Base-by-base conservation (phyloP, 2,888 invertebrate genomes). In the Coleophora deauratella region DNA sequence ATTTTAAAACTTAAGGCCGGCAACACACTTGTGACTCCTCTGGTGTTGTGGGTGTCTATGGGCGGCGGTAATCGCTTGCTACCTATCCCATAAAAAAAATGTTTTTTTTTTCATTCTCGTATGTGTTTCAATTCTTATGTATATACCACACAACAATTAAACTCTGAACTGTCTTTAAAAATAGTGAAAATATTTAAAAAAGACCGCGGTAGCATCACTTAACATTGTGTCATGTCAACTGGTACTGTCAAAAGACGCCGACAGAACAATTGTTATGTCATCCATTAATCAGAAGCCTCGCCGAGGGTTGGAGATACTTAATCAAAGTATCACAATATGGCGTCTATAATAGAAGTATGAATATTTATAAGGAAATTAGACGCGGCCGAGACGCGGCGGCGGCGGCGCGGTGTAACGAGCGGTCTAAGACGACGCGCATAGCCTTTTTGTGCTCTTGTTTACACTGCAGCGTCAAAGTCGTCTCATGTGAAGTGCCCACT, bases 311-410 rank as follows among this genome's bases (percentile, higher is more conserved):
- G 46, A 61, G 73, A 70, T 70, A 74, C 76, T 82, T 81, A 77
- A 82, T 82, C 82, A 82, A 80, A 80, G 80, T 77, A 80, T 80
- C 80, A 79, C 79, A 72, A 76, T 77, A 74, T 72, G 66, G 59
- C 62, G 63, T 62, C 63, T 67, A 72, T 72, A 75, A 72, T 68
- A 70, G 62, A 51, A 50, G 53, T 66, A 80, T 82, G 82, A 82
- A 82, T 82, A 82, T 82, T 80, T 81, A 82, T 82, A 45, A 42
- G 42, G 38, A 35, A 42, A 45, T 45, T 45, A 42, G 44, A 39
- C 42, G 41, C 44, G 44, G 41, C 41, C 58, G 60, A 54, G 61
- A 57, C 61, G 63, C 55, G 47, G 63, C 55, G 47, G 55, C 53
- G 56, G 55, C 65, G 58, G 54, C 62, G 49, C 59, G 61, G 54